Conservation (phyloP, 2,797 vertebrate species). For the Xenentodon cancila region DNA sequence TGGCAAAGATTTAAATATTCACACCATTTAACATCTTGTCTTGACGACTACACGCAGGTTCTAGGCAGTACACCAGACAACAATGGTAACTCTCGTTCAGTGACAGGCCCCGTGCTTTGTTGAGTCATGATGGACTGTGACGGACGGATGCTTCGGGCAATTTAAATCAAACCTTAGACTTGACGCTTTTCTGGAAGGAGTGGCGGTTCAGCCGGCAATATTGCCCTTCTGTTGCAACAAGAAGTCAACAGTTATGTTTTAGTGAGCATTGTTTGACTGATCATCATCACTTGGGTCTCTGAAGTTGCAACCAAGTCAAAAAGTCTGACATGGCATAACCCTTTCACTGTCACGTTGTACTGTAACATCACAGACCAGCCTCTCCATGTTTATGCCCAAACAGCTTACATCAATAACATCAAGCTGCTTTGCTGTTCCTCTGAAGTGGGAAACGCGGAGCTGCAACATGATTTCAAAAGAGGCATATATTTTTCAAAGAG, state of each 20-base stretch:
- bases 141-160: neutral
- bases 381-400: no score
- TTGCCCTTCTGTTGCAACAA: neutral
- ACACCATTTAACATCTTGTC: neutral
- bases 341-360: no score
- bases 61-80: neutral
- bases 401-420: no score
- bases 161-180: constrained; percentile 1
- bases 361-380: no score
- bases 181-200: neutral
- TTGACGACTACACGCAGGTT: neutral
- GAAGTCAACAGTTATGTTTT: neutral
- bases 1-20: neutral
- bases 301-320: no score
- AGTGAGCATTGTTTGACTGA: neutral
- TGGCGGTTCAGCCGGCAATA: neutral
- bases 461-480: no score
- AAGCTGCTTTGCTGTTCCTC: no score
- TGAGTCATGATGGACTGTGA: neutral
- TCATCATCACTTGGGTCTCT: neutral
- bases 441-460: no score
- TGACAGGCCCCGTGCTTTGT: neutral
- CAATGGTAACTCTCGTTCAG: neutral
- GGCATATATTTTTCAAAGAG: no score
- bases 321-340: no score